phyloP scores from a whole-genome alignment of 2,797 vertebrate genomes.

The Selene dorsalis region DNA sequence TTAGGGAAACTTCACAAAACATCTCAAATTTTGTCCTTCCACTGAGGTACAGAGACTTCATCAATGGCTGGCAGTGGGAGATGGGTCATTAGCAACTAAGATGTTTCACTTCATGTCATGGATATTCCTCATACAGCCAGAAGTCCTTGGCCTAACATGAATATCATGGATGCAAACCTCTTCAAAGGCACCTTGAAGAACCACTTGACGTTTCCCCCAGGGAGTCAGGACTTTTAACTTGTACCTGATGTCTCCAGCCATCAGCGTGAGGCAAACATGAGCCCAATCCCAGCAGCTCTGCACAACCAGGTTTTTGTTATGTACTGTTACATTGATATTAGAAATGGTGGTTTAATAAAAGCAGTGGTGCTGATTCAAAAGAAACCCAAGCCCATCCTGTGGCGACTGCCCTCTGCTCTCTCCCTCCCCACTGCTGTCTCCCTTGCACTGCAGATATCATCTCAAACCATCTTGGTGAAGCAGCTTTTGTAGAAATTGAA shows the following conservation, averaged over 20 bases:
- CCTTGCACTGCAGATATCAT: constrained; percentile 87
- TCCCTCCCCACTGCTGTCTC: constrained; percentile 81
- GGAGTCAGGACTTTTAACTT: constrained; percentile 63
- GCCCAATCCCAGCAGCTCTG: constrained; percentile 44
- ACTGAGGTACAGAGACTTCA: constrained; percentile 16
- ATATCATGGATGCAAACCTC: constrained; percentile 62
- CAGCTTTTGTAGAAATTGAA: constrained; percentile 86
- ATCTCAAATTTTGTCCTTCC: constrained; percentile 33
- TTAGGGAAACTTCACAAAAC: constrained; percentile 28
- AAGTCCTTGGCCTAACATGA: constrained; percentile 61
- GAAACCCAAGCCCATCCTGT: constrained; percentile 79
- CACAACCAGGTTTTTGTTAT: constrained; percentile 75
- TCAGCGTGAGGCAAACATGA: constrained; percentile 52
- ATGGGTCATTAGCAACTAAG: constrained; percentile 38
- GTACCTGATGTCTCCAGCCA: constrained; percentile 72
- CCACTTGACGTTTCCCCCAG: constrained; percentile 68
- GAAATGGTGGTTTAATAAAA: constrained; percentile 90
- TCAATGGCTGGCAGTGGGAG: constrained; percentile 44
- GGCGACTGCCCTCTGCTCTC: constrained; percentile 69
- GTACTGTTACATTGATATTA: constrained; percentile 75
- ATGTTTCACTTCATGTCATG: constrained; percentile 36
- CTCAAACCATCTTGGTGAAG: constrained; percentile 88
- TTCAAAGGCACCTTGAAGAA: constrained; percentile 76
- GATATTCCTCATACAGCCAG: constrained; percentile 45
- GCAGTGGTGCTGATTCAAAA: constrained; percentile 83